Conservation (phyloP, 2,797 vertebrate species). For the Valencia hispanica region DNA sequence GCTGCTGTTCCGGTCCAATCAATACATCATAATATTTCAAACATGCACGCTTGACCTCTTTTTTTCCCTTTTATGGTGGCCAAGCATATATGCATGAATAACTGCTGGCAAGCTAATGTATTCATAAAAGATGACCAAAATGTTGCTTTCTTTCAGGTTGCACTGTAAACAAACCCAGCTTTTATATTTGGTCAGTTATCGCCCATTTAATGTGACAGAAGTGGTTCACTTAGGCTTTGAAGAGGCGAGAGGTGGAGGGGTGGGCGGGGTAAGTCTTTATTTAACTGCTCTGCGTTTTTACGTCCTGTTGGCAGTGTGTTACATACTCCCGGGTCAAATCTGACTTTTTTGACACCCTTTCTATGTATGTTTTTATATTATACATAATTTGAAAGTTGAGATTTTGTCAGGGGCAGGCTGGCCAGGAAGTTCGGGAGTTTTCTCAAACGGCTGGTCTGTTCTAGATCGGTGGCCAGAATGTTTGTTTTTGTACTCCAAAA, state of each 20-base stretch:
- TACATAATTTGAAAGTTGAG: too few relatives aligned
- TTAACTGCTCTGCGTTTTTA: too few relatives aligned
- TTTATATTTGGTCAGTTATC: background rate
- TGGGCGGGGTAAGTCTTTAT: too few relatives aligned
- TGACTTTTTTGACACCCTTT: too few relatives aligned
- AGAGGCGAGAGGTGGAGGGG: background rate
- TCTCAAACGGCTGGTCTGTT: too few relatives aligned
- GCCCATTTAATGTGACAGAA: background rate
- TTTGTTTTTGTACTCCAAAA: too few relatives aligned
- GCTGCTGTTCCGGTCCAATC: conserved; percentile 45
- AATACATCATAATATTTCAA: conserved; percentile 58
- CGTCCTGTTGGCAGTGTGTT: too few relatives aligned
- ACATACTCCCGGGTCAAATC: too few relatives aligned
- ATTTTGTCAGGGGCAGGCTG: too few relatives aligned
- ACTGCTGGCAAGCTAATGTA: background rate
- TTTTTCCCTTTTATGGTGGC: background rate
- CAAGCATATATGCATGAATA: conserved; percentile 15
- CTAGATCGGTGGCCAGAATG: too few relatives aligned
- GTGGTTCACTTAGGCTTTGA: background rate
- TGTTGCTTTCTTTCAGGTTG: background rate
- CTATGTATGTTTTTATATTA: too few relatives aligned
- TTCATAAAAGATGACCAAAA: background rate
- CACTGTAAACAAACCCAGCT: background rate
- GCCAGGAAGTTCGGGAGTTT: too few relatives aligned
- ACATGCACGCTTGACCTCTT: conserved; percentile 41